Evolutionary conservation across 1,140 invertebrate genomes (phyloP).

Genomic region (Trichomalopsis sarcophagae): DNA sequence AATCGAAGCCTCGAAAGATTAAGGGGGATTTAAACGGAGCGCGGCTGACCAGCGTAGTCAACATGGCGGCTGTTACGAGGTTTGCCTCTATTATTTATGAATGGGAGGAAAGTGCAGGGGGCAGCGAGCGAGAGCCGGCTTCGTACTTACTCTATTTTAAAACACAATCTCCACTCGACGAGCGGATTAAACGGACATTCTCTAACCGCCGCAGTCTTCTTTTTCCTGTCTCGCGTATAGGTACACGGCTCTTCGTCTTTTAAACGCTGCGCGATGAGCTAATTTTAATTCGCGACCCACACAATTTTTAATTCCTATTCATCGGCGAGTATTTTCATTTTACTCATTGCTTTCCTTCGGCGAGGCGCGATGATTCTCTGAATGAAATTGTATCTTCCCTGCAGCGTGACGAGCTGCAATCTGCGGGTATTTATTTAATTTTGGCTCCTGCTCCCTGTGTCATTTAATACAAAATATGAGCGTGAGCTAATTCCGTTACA

Average conservation of each 20-base stretch:
- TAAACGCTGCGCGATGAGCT: not conserved
- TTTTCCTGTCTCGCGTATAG: not conserved
- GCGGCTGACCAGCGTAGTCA: constrained; percentile 57
- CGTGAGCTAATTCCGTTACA: not conserved
- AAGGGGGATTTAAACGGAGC: not conserved
- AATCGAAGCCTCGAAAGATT: not conserved
- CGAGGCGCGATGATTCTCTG: not conserved
- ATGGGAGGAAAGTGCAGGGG: constrained; percentile 53
- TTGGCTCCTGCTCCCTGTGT: not conserved
- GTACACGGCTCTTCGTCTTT: not conserved
- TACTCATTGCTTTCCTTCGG: not conserved
- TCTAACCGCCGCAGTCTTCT: not conserved
- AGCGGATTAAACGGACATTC: not conserved
- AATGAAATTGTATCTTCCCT: constrained; percentile 2
- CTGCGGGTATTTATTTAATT: not conserved
- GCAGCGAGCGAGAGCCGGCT: not conserved
- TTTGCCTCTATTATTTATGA: constrained; percentile 63
- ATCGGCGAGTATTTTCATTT: not conserved
- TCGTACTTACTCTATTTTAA: constrained; percentile 54
- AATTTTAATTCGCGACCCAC: not conserved
- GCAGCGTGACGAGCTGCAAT: not conserved
- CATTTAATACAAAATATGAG: constrained; percentile 27
- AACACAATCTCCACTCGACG: constrained; percentile 19
- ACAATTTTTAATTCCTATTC: not conserved
- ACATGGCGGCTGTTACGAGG: constrained; percentile 56